These are phyloP conservation scores for Eurystomus gularis DNA, from an alignment of 2,113 vertebrate genomes.

Conservation along the genomic window DNA sequence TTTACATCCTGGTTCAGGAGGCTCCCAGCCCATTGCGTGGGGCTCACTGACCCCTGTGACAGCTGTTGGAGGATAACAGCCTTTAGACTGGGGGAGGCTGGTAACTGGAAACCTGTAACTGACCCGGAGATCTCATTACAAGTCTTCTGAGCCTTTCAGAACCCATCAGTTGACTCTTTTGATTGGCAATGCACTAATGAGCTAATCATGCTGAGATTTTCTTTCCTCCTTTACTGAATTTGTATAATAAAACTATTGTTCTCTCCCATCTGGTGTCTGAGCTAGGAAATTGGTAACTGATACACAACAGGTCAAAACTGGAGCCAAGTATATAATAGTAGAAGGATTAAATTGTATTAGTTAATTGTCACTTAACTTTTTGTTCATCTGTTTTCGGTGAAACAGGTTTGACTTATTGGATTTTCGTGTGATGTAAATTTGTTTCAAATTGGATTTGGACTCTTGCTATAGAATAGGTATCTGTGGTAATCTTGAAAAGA, in stretches of 20 bases:
- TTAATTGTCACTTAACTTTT: slow-evolving; percentile 29
- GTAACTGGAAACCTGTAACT: background rate
- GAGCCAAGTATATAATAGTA: background rate
- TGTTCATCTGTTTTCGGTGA: background rate
- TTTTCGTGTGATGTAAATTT: slow-evolving; percentile 2
- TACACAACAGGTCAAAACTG: slow-evolving; percentile 22
- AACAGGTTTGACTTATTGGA: background rate
- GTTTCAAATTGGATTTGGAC: background rate
- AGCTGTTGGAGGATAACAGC: background rate
- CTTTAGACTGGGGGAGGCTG: background rate
- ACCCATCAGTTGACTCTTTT: slow-evolving; percentile 5
- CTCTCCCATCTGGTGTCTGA: slow-evolving; percentile 65
- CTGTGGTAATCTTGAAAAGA: background rate
- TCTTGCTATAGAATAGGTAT: background rate
- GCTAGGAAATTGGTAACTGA: slow-evolving; percentile 32
- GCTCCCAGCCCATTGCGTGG: background rate
- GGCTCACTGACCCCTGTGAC: background rate
- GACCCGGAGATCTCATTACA: slow-evolving; percentile 9
- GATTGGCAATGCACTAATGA: slow-evolving; percentile 42
- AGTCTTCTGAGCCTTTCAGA: background rate
- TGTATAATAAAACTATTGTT: slow-evolving; percentile 46
- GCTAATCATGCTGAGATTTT: slow-evolving; percentile 38
- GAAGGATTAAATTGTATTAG: slow-evolving; percentile 37
- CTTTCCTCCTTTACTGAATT: slow-evolving; percentile 34
- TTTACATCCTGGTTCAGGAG: background rate